Conservation (phyloP, 2,113 vertebrate species). For the Dicaeum eximium region DNA sequence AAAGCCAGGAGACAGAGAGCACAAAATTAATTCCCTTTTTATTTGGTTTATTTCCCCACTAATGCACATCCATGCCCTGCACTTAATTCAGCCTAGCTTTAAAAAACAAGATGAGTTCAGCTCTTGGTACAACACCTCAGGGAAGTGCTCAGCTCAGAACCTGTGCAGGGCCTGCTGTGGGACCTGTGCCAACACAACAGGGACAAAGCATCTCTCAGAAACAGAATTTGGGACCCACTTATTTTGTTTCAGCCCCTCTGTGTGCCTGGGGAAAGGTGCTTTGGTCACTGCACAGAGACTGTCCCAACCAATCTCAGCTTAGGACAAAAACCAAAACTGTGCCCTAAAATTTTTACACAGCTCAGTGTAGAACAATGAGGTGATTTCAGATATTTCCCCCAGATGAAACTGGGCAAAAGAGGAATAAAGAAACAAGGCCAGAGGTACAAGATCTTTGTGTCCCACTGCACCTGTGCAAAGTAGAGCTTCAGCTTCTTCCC, state of each 20-base stretch:
- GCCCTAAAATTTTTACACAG: background rate
- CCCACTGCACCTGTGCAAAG: constrained; percentile 86
- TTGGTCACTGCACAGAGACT: background rate
- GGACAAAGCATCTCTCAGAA: background rate
- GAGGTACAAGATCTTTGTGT: fast-evolving
- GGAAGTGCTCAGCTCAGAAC: background rate
- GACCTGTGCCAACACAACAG: background rate
- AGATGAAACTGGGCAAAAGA: fast-evolving
- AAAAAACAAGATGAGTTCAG: background rate
- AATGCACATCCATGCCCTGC: background rate
- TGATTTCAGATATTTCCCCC: background rate
- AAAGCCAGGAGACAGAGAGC: background rate
- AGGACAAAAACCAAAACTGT: background rate
- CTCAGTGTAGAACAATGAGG: background rate
- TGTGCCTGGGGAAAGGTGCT: background rate
- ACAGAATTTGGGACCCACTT: background rate
- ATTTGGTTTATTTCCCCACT: background rate
- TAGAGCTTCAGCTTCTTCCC: constrained; percentile 92
- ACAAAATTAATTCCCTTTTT: background rate
- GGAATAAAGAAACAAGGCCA: background rate
- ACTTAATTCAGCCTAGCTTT: background rate
- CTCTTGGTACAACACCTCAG: background rate
- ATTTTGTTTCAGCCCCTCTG: background rate
- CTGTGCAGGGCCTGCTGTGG: background rate
- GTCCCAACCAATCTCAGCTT: background rate